phyloP scores from a whole-genome alignment of 2,797 vertebrate genomes.

The Luscinia megarhynchos region DNA sequence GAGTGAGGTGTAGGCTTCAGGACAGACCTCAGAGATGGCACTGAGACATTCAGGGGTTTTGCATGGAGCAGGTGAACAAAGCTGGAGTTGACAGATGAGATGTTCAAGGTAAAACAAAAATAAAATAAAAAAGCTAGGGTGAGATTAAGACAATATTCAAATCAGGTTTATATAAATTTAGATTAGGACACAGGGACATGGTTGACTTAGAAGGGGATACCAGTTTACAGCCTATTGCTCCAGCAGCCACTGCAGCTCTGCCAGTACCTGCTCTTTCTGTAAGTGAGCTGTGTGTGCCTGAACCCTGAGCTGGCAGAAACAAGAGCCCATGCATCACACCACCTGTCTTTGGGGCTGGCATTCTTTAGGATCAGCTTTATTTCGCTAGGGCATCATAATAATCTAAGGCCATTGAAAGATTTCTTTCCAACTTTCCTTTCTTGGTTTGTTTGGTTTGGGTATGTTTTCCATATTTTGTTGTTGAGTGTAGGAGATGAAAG shows the following conservation, averaged over 20 bases:
- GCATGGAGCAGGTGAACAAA: neutral
- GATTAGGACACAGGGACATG: neutral
- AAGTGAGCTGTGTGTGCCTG: neutral
- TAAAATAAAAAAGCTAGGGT: neutral
- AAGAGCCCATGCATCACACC: neutral
- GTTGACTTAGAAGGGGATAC: neutral
- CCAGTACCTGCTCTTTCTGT: accelerated
- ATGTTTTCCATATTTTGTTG: neutral
- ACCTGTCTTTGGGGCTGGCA: neutral
- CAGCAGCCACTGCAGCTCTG: neutral
- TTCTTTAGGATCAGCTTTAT: neutral
- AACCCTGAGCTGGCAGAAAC: neutral
- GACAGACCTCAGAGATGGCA: neutral
- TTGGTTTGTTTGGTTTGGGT: neutral
- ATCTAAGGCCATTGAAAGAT: neutral
- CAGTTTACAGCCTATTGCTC: neutral
- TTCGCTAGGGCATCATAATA: neutral
- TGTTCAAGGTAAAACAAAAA: neutral
- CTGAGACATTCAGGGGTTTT: neutral
- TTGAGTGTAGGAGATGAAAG: neutral
- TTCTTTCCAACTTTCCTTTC: neutral
- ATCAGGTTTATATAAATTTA: neutral
- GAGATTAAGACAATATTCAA: neutral
- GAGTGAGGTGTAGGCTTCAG: neutral
- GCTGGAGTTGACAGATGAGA: neutral